Evolutionary conservation across 2,113 vertebrate species (phyloP), one percentile per base, ranked within the genome.

Genomic region (Phycodurus eques): DNA sequence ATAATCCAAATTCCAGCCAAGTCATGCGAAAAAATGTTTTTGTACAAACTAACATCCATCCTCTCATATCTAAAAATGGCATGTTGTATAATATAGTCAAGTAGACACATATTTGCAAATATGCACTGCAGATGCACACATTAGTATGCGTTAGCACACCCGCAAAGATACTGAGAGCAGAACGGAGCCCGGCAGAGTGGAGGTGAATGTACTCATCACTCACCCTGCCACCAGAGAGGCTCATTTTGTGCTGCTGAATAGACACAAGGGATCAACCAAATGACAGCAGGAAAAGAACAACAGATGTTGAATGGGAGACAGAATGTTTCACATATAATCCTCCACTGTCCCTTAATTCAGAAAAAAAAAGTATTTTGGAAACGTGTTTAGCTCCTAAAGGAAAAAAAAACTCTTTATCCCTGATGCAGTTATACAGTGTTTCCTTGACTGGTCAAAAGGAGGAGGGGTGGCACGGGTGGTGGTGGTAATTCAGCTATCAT

Each of bases 171-270:
- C 65, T 60, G 35, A 5, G 44, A 54, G 70, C 59, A 8, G 46
- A 75, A 66, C 70, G 7, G 54, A 87, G 76, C 11, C 56, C 70
- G 63, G 70, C 73, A 81, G 80, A 78, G 68, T 73, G 72, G 75
- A 87, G 84, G 79, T 85, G 81, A 83, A 85, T 79, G 77, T 81
- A 84, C 83, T 88, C 83, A 88, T 84, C 88, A 80, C 84, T 84
- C 82, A 78, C 53, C 9, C 66, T 70, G 79, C 83, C 83, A 81
- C 82, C 85, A 77, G 80, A 88, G 82, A 86, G 76, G 79, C 80
- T 88, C 86, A 80, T 83, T 86, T 77, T 85, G 78, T 83, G 83
- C 54, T 51, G 67, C 88, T 87, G 84, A 88, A 85, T 80, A 80
- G 83, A 87, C 80, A 74, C 60, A 71, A 73, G 74, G 73, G 83